phyloP scores from a whole-genome alignment of 2,888 invertebrate species.

The Eilema sororculum region DNA sequence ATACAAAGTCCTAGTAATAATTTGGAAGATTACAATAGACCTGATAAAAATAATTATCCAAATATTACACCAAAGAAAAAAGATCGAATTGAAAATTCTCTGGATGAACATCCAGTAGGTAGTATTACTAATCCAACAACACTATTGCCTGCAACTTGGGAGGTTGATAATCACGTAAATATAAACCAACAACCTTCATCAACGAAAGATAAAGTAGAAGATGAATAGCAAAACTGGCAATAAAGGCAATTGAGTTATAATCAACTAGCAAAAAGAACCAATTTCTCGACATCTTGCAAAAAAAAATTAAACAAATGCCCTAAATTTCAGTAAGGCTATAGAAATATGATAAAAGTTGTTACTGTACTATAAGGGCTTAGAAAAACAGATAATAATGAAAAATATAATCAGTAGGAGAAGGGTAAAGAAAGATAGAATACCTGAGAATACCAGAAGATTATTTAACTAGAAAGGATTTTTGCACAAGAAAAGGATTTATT shows the following conservation, averaged over 20 bases:
- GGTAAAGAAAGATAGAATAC: not conserved
- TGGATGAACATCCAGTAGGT: not conserved
- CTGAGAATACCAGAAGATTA: no score
- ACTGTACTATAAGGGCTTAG: not conserved
- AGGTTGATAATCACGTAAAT: not conserved
- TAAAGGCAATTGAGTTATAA: not conserved
- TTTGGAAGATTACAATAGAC: not conserved
- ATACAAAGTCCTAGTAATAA: not conserved
- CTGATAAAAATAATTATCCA: not conserved
- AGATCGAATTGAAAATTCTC: not conserved
- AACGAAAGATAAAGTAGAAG: conserved; percentile 8
- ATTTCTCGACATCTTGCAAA: not conserved
- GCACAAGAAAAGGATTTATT: not conserved
- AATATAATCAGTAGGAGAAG: not conserved
- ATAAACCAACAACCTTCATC: not conserved
- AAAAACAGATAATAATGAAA: not conserved
- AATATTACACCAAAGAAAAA: not conserved
- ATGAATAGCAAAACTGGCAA: not conserved
- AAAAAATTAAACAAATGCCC: no score
- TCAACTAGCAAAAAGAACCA: not conserved
- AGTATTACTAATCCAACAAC: not conserved
- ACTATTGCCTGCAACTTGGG: not conserved
- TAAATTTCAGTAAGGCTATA: not conserved
- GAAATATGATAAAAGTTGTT: not conserved
- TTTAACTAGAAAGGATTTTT: no score